A percentile compares a stretch with the other conserved stretches of the same genome.
Conservation (phyloP, 2,888 invertebrate genomes). For the Sturmia bella region DNA sequence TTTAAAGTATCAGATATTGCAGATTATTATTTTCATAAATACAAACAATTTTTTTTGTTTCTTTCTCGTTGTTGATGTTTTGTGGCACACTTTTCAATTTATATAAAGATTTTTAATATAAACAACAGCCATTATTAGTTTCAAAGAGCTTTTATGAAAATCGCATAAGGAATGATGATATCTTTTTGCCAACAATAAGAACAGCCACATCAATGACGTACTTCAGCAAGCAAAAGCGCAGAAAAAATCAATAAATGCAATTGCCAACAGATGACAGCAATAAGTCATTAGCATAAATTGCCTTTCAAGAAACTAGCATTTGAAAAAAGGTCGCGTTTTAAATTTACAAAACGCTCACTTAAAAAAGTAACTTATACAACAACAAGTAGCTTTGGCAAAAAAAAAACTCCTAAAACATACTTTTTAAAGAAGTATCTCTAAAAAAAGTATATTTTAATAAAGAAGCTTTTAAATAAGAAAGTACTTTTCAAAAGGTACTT, state of each 20-base stretch:
- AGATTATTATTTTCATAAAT: slow-evolving; percentile 5
- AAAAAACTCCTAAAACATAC: too few relatives aligned
- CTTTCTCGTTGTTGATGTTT: background rate
- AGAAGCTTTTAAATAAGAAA: background rate
- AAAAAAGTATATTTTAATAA: too few relatives aligned
- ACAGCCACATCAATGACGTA: slow-evolving; percentile 23
- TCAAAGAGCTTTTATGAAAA: slow-evolving; percentile 24
- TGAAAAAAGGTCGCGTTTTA: too few relatives aligned
- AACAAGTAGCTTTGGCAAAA: too few relatives aligned
- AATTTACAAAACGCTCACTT: too few relatives aligned
- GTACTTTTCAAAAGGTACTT: background rate
- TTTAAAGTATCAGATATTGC: slow-evolving; percentile 11
- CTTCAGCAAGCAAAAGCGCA: background rate
- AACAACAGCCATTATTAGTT: slow-evolving; percentile 61
- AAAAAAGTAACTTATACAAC: too few relatives aligned
- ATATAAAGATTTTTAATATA: slow-evolving; percentile 65
- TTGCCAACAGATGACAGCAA: too few relatives aligned
- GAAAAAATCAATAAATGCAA: background rate
- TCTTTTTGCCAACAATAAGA: slow-evolving; percentile 6
- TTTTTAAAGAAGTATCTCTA: too few relatives aligned
- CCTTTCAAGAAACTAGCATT: too few relatives aligned
- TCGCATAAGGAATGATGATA: slow-evolving; percentile 37
- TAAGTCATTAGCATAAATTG: too few relatives aligned
- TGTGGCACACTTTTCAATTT: slow-evolving; percentile 68
- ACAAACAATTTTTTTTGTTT: slow-evolving; percentile 31